phyloP scores from a whole-genome alignment of 2,113 vertebrate species.

The Apodemus sylvaticus region DNA sequence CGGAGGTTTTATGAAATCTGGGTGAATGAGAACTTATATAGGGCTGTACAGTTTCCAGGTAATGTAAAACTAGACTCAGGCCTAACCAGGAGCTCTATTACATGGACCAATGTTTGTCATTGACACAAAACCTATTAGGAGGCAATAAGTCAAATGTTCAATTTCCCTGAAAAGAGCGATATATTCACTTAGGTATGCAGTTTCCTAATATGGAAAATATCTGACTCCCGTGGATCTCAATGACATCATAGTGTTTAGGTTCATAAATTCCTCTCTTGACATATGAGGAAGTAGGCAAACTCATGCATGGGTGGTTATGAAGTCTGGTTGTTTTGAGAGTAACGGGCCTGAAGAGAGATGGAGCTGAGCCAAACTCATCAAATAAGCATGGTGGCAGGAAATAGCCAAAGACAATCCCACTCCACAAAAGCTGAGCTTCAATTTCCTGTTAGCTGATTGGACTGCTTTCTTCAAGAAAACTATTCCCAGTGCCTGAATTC shows the following conservation, averaged over 20 bases:
- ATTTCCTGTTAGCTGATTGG: neutral
- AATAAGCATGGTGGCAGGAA: neutral
- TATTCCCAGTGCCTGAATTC: neutral
- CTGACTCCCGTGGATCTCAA: neutral
- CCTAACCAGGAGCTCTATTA: too few species aligned
- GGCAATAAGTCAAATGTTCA: neutral
- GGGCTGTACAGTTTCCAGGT: neutral
- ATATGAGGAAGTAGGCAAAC: neutral
- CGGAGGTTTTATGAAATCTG: neutral
- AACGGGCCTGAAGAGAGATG: too few species aligned
- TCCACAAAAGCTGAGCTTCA: slow-evolving; percentile 77
- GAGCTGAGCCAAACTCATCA: neutral
- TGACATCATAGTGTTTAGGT: neutral
- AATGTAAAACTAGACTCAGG: neutral
- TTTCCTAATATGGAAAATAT: neutral
- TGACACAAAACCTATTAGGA: neutral
- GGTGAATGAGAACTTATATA: neutral
- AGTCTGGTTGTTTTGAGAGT: neutral
- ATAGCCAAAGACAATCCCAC: neutral
- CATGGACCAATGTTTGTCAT: neutral
- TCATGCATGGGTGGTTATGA: accelerated
- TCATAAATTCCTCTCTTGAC: slow-evolving; percentile 20
- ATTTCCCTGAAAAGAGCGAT: neutral
- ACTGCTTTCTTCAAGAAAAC: neutral
- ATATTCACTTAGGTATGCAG: neutral